phyloP scores from a whole-genome alignment of 2,113 vertebrate species.

The Callocephalon fimbriatum region DNA sequence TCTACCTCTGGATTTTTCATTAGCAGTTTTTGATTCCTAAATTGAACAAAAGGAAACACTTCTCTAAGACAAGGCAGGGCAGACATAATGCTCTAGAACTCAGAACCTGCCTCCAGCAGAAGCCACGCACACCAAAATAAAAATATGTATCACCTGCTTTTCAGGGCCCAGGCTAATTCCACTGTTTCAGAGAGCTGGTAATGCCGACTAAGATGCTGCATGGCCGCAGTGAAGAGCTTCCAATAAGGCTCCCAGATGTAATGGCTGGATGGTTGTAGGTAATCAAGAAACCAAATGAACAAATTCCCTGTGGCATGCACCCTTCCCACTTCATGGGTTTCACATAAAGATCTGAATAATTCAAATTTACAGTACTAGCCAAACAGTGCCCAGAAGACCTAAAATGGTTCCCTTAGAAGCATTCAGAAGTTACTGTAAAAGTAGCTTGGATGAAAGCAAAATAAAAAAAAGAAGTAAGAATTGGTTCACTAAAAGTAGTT shows the following conservation, averaged over 20 bases:
- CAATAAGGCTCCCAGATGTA: slow-evolving; percentile 46
- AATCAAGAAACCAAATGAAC: slow-evolving; percentile 58
- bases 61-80: slow-evolving; percentile 58
- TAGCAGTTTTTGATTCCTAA: slow-evolving; percentile 74
- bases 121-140: background rate
- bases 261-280: slow-evolving; percentile 45
- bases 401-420: background rate
- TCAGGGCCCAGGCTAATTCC: slow-evolving; percentile 67
- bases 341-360: background rate
- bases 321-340: slow-evolving; percentile 1
- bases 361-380: background rate
- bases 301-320: slow-evolving; percentile 49
- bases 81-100: slow-evolving; percentile 25
- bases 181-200: slow-evolving; percentile 62
- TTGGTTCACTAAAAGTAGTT: background rate
- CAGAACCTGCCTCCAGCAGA: slow-evolving; percentile 68
- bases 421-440: slow-evolving; percentile 18
- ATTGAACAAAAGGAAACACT: slow-evolving; percentile 68
- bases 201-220: slow-evolving; percentile 43
- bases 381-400: background rate
- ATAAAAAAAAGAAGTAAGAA: slow-evolving; percentile 1
- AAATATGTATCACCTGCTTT: slow-evolving; percentile 62
- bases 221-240: slow-evolving; percentile 59
- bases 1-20: slow-evolving; percentile 73
- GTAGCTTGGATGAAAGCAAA: slow-evolving; percentile 12